A percentile compares a stretch with the other conserved stretches of the same genome.
Evolutionary conservation across 2,797 vertebrate species (phyloP).

Genomic region (Pipistrellus kuhlii): DNA sequence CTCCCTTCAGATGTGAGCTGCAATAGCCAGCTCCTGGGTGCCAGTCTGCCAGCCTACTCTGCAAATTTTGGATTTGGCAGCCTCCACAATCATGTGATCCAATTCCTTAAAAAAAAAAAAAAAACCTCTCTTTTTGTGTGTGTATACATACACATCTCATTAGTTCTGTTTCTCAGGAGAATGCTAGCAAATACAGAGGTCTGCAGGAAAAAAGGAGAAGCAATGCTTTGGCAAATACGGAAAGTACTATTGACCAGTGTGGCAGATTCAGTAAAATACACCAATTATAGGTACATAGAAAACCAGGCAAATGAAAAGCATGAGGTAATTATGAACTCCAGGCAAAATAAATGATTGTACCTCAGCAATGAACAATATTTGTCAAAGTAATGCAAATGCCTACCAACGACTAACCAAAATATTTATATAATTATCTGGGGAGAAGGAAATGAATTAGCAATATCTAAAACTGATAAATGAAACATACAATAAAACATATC

Average conservation of each 20-base stretch:
- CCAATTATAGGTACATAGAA: background rate
- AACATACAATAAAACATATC: background rate
- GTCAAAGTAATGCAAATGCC: background rate
- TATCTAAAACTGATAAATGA: background rate
- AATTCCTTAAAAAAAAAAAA: background rate
- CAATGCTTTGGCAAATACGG: background rate
- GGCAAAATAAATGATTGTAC: background rate
- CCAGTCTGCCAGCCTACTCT: background rate
- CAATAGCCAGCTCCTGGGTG: no score
- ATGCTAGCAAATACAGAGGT: background rate
- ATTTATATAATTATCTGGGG: background rate
- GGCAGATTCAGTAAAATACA: background rate
- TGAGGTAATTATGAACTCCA: background rate
- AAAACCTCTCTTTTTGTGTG: background rate
- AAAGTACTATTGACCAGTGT: background rate
- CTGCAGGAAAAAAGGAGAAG: background rate
- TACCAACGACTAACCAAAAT: background rate
- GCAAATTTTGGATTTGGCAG: background rate
- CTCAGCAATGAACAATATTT: background rate
- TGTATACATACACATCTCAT: background rate
- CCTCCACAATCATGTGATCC: background rate
- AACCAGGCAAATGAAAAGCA: background rate
- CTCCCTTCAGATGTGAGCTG: background rate
- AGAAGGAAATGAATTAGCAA: background rate
- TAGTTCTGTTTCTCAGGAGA: conserved; percentile 4